phyloP scores from a whole-genome alignment of 2,797 vertebrate species.

The Notoglanidium macrostoma region DNA sequence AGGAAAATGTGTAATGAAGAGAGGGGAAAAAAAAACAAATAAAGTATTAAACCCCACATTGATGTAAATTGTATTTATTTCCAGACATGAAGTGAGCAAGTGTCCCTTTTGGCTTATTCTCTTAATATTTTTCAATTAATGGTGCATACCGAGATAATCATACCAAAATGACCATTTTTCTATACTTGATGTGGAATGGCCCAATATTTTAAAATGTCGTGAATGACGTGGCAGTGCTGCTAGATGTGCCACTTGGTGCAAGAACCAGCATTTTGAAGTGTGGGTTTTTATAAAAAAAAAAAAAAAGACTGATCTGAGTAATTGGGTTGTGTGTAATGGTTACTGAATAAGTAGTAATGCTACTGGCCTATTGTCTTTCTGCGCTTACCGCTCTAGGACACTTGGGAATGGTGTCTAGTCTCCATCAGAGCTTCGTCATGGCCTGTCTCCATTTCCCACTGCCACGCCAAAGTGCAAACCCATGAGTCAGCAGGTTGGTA shows the following conservation, averaged over 20 bases:
- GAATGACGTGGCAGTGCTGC: not conserved
- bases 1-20: conserved; percentile 78
- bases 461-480: not conserved
- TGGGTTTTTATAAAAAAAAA: no score
- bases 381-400: not conserved
- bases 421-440: not conserved
- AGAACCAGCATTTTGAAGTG: not conserved
- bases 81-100: not conserved
- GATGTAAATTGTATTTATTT: conserved; percentile 32
- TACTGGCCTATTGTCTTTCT: not conserved
- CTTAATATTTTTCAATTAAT: not conserved
- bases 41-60: conserved; percentile 69
- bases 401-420: not conserved
- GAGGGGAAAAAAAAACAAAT: conserved; percentile 62
- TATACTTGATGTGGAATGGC: no score
- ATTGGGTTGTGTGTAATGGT: not conserved
- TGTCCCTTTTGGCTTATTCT: not conserved
- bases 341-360: not conserved
- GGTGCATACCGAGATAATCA: no score
- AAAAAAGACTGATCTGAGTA: not conserved
- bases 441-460: conserved; percentile 11
- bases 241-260: not conserved
- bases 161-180: not conserved
- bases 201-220: not conserved
- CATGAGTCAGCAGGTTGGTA: conserved; percentile 1